Base-by-base conservation (phyloP, 2,113 vertebrate genomes). In the Hemibagrus wyckioides region DNA sequence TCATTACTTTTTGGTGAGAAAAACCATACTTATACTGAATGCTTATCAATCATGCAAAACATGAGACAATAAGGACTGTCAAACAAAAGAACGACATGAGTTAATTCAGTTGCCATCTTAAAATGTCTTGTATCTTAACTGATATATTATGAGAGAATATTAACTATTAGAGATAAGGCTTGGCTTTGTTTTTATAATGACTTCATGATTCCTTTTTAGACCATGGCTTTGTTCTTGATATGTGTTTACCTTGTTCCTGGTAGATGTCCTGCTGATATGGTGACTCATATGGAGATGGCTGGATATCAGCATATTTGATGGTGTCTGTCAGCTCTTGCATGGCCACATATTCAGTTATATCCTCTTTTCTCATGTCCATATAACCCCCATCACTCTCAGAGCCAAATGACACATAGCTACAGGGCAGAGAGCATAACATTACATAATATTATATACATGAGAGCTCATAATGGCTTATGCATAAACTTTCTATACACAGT, bases 331-430 rank as follows among this genome's bases (percentile, higher is more conserved):
- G 96, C 93, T 97, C 96, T 28, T 97, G 96, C 98, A 99, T 99
- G 85, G 98, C 96, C 65, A 99, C 96, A 0, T 99, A 99, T 92
- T 98, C 91, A 69, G 96, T 91, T 1, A 94, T 96, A 82, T 99
- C 97, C 0, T 99, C 98, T 93, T 98, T 99, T 88, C 96, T 99
- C 98, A 99, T 99, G 93, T 99, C 98, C 97, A 99, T 99, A 94
- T 99, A 99, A 50, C 98, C 98, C 0, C 98, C 98, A 0, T 99
- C 98, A 0, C 96, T 97, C 93, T 99, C 97, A 0, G 96, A 95
- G n/a, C 96, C 96, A 17, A 97, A 92, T 15, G 96, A 97, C 90
- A 96, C 92, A 5, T 96, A 97, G 86, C 98, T 99, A 92, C 0
- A 86, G 30, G 71, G 36, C 30, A 84, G 19, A 83, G 14, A 41